phyloP scores from a whole-genome alignment of 2,113 vertebrate genomes.

The Xenopus tropicalis region DNA sequence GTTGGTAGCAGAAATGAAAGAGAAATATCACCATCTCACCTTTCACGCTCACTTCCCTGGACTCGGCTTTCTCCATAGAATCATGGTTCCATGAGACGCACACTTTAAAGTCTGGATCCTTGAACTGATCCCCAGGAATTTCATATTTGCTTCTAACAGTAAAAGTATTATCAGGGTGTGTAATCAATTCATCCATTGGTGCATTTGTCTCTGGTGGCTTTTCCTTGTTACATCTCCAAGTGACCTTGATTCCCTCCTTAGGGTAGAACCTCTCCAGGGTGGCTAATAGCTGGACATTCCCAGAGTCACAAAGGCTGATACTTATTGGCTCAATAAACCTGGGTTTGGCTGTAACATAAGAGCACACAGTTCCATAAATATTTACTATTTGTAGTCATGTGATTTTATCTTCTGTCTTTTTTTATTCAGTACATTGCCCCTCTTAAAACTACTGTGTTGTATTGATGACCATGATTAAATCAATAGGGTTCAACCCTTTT shows the following conservation, averaged over 20 bases:
- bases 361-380: neutral
- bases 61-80: neutral
- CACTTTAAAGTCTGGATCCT: conserved; percentile 19
- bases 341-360: conserved; percentile 25
- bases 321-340: conserved; percentile 5
- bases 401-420: too few species aligned
- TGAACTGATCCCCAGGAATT: conserved; percentile 11
- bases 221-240: neutral
- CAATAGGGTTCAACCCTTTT: too few species aligned
- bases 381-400: too few species aligned
- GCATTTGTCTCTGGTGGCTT: neutral
- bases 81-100: conserved; percentile 20
- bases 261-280: conserved; percentile 8
- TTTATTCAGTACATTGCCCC: too few species aligned
- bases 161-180: neutral
- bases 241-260: neutral
- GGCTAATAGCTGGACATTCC: neutral
- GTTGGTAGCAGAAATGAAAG: too few species aligned
- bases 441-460: neutral
- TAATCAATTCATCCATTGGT: neutral
- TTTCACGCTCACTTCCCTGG: conserved; percentile 11
- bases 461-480: neutral
- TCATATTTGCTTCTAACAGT: conserved; percentile 14
- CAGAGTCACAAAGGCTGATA: neutral
- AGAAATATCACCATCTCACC: neutral